phyloP scores from a whole-genome alignment of 2,797 vertebrate genomes.

The Jordanella pulchra region DNA sequence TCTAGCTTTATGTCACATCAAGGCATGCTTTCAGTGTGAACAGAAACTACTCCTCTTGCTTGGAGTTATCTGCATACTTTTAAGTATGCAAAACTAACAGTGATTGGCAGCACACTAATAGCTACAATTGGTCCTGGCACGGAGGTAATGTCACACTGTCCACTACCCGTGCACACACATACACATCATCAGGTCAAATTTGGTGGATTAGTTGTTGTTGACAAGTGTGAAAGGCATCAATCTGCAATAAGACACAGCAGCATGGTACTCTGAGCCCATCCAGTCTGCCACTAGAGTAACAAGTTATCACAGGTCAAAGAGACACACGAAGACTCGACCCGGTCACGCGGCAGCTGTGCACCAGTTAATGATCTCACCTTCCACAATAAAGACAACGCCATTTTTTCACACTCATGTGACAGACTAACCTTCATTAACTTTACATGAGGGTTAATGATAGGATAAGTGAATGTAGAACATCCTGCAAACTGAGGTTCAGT shows the following conservation, averaged over 20 bases:
- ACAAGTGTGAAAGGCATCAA: conserved; percentile 71
- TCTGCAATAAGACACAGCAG: conserved; percentile 38
- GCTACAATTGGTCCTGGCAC: conserved; percentile 30
- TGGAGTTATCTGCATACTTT: conserved; percentile 6
- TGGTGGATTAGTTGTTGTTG: conserved; percentile 64
- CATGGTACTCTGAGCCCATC: conserved; percentile 29
- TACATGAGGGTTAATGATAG: conserved; percentile 8
- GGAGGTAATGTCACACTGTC: conserved; percentile 17
- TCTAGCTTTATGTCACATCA: not conserved
- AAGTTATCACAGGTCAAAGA: conserved; percentile 26
- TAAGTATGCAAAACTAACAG: conserved; percentile 19
- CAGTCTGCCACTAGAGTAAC: conserved; percentile 23
- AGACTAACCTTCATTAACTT: conserved; percentile 12
- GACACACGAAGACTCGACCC: conserved; percentile 18
- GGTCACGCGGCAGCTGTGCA: conserved; percentile 1
- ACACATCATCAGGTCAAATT: conserved; percentile 42
- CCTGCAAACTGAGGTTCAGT: not conserved
- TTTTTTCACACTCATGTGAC: not conserved
- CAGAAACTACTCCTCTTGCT: not conserved
- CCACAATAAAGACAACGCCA: conserved; percentile 11
- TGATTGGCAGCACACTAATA: conserved; percentile 35
- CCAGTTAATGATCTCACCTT: conserved; percentile 16
- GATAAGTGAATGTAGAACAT: conserved; percentile 18
- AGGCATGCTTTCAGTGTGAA: not conserved
- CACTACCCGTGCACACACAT: conserved; percentile 25